Base-by-base conservation (phyloP, 1,140 invertebrate genomes). In the Aphelinus certus region DNA sequence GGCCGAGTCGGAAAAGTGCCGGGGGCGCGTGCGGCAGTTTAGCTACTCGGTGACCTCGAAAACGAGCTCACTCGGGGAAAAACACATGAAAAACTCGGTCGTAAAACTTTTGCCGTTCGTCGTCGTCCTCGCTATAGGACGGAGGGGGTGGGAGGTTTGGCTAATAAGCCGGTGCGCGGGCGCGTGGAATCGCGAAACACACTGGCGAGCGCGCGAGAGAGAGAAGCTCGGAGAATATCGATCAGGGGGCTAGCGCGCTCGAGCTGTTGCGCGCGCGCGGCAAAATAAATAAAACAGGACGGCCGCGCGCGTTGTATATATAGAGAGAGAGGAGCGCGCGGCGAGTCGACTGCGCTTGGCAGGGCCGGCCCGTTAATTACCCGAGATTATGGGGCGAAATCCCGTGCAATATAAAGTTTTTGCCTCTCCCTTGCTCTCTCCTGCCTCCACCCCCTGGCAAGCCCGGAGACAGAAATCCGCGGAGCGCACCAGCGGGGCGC, bases 41-140 rank as follows among this genome's bases (percentile, higher is more conserved):
- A 26, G 26, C 75, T 77, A 66, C 64, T 68, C 77, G 76, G 77
- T 77, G 77, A 71, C 76, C 76, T 72, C 60, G 66, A 55, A 58
- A 69, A 57, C 7, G 9, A 9, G n/a, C 55, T 26, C 26, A 0
- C 26, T 26, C 26, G 26, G 26, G 51, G 10, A 43, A 55, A 58
- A 46, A n/a, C 56, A 46, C 53, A 48, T 57, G 66, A 6, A 45
- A 58, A 57, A n/a, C 1, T 26, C 51, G 45, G 45, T 57, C 10
- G 26, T 26, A 26, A 26, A 26, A 26, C 26, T 26, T 26, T 26
- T 26, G 26, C 26, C 26, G 26, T 26, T 26, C 26, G 26, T 26
- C 26, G 26, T 26, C 26, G 26, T 26, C 26, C 26, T 26, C 26
- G 26, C 26, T 26, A 5, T 53, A 66, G 43, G 42, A 55, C 42